Base-by-base conservation (phyloP, 2,888 invertebrate genomes). In the Flabesymbios commensalis region DNA sequence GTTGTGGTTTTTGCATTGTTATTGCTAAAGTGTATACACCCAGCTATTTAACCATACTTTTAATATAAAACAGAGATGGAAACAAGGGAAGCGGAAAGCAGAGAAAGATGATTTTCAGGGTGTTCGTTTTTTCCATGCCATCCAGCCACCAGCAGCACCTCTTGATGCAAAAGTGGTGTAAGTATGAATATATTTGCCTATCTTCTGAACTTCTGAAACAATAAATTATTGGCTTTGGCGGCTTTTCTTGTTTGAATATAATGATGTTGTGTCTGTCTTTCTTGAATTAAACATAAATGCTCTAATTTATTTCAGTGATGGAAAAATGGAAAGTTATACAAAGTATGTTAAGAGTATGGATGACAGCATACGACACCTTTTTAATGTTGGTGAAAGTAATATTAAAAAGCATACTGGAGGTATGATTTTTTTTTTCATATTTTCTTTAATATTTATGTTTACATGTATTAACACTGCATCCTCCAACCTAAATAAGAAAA, bases 71-170 rank as follows among this genome's bases (percentile, higher is more conserved):
- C 51, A 84, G 83, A 78, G 91, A 72, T 99, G 98, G 98, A 99
- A 99, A 84, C 88, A 88, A 51, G 98, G 98, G 2, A 98, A 98
- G 83, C 86, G 98, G 67, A 90, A 89, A 82, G 97, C 98, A 0
- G 98, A 99, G 83, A 91, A 90, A 76, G 98, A 99, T 82, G 90
- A 92, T 74, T 87, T 71, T 63, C 72, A 74, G 41, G 80, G 79
- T 19, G 79, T 74, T 3, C 92, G 90, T 83, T 94, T 93, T 83
- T 96, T 96, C 84, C 88, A 92, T 82, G 90, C 92, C 64, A 87
- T 98, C 74, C 89, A 90, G 71, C 5, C 59, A 2, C 63, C 65
- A 24, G 49, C 45, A 17, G 22, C 59, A 5, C 39, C 47, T 14
- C 59, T 64, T 26, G 61, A 68, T 45, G 54, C 64, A 22, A 66